Conservation (phyloP, 1,140 invertebrate genomes). For the Drepana arcuata region DNA sequence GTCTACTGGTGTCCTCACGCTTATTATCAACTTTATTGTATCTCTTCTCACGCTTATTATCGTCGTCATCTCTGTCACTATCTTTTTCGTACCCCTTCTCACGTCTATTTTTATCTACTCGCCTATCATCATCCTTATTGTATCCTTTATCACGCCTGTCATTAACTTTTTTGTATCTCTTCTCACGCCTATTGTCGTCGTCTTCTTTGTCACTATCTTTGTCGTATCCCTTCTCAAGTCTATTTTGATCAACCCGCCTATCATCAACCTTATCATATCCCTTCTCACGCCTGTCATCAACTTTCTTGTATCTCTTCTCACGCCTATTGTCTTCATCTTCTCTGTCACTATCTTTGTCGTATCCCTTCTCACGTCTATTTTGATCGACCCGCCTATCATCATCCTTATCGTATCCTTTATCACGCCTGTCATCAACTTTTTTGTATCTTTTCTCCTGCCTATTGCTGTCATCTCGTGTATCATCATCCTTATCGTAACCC, state of each 20-base stretch:
- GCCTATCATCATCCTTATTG: not conserved
- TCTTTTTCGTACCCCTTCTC: conserved; percentile 1
- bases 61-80: not conserved
- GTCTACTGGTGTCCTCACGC: conserved; percentile 9
- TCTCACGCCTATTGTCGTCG: too few species aligned
- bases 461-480: not conserved
- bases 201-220: too few species aligned
- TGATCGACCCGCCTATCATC: not conserved
- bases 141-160: conserved; percentile 10
- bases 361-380: too few species aligned
- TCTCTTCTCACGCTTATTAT: conserved; percentile 7
- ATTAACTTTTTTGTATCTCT: conserved; percentile 6
- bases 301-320: not conserved
- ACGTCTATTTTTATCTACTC: conserved; percentile 1
- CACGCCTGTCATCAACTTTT: not conserved
- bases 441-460: conserved; percentile 2
- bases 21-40: conserved; percentile 4
- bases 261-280: conserved; percentile 2
- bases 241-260: conserved; percentile 5
- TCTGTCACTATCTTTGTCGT: not conserved
- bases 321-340: conserved; percentile 1
- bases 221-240: conserved; percentile 14
- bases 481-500: conserved; percentile 1
- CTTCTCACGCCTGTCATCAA: conserved; percentile 3
- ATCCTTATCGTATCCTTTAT: too few species aligned